Conservation (phyloP, 2,113 vertebrate genomes). For the Indri indri region DNA sequence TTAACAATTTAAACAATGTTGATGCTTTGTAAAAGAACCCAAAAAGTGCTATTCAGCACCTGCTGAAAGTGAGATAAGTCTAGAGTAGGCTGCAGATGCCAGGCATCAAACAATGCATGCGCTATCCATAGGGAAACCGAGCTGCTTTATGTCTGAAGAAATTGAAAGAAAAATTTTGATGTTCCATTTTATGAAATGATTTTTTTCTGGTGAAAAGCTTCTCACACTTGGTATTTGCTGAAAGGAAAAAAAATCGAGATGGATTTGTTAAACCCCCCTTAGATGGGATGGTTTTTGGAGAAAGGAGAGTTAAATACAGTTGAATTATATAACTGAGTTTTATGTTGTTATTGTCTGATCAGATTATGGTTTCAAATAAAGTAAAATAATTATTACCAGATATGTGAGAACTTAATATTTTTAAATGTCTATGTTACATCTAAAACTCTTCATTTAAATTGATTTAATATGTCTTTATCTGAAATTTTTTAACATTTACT, state of each 20-base stretch:
- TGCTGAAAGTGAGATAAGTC: slow-evolving; percentile 48
- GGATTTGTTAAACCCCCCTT: background rate
- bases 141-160: slow-evolving; percentile 27
- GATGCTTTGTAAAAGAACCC: slow-evolving; percentile 16
- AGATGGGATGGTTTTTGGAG: background rate
- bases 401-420: slow-evolving; percentile 32
- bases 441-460: slow-evolving; percentile 22
- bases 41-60: slow-evolving; percentile 32
- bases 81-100: slow-evolving; percentile 2
- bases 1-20: slow-evolving; percentile 38
- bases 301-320: slow-evolving; percentile 12
- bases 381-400: slow-evolving; percentile 23
- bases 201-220: slow-evolving; percentile 51
- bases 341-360: slow-evolving; percentile 7
- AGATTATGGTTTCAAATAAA: slow-evolving; percentile 50
- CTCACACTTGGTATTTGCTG: slow-evolving; percentile 25
- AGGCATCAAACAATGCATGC: background rate
- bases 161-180: background rate
- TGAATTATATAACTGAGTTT: slow-evolving; percentile 52
- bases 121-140: background rate
- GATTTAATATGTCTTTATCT: slow-evolving; percentile 45
- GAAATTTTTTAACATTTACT: slow-evolving; percentile 64
- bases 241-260: slow-evolving; percentile 23
- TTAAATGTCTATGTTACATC: slow-evolving; percentile 53
- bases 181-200: slow-evolving; percentile 12